A percentile compares a stretch with the other conserved stretches of the same genome.
Evolutionary conservation across 2,797 vertebrate species (phyloP).

Genomic region (Hapalemur alaotrensis): DNA sequence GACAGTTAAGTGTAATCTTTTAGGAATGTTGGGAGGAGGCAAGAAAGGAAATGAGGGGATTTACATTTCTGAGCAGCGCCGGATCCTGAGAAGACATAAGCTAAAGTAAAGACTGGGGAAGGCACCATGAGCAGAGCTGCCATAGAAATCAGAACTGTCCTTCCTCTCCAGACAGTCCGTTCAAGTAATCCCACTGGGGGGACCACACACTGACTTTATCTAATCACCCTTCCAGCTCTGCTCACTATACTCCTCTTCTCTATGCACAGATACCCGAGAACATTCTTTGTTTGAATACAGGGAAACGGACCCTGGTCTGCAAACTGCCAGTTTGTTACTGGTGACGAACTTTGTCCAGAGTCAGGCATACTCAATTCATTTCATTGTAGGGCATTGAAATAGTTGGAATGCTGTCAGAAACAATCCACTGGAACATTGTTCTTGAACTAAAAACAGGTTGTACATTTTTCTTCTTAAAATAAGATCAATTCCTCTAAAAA

Average conservation of each 20-base stretch:
- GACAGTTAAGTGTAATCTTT: slow-evolving; percentile 15
- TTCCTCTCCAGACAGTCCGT: not conserved
- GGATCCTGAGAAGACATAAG: not conserved
- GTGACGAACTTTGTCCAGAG: not conserved
- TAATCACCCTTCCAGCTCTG: not conserved
- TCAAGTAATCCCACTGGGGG: not conserved
- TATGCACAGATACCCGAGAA: not conserved
- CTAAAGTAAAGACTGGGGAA: not conserved
- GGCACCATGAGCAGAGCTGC: fast-evolving
- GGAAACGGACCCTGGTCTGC: not conserved
- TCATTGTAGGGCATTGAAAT: not conserved
- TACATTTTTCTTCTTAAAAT: not conserved
- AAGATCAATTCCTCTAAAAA: not conserved
- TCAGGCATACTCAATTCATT: not conserved
- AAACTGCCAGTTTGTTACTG: not conserved
- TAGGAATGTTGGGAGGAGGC: slow-evolving; percentile 16
- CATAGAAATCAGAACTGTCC: too few species aligned
- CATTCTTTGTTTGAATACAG: not conserved
- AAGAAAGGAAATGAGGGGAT: slow-evolving; percentile 32
- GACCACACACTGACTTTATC: too few species aligned
- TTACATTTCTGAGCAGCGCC: slow-evolving; percentile 18
- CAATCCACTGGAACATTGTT: not conserved
- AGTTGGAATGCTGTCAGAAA: not conserved
- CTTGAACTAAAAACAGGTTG: not conserved
- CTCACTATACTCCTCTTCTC: not conserved